Evolutionary conservation across 1,140 invertebrate genomes (phyloP).

Genomic region (Ips typographus): DNA sequence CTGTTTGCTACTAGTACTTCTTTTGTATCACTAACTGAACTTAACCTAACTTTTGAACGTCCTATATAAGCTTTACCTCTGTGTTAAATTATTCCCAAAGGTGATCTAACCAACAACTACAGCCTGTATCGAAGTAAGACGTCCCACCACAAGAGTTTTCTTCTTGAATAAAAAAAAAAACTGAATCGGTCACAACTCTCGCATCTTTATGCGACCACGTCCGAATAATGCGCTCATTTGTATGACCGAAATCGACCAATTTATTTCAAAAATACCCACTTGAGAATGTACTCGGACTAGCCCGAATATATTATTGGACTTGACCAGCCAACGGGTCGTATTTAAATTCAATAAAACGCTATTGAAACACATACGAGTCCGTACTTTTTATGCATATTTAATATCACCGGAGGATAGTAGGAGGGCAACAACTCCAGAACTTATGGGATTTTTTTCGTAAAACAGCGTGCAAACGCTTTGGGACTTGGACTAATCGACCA

Average conservation of each 20-base stretch:
- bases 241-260: constrained; percentile 17
- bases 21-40: no score
- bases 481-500: background rate
- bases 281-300: constrained; percentile 11
- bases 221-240: constrained; percentile 15
- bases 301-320: constrained; percentile 10
- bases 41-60: no score
- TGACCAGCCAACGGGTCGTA: background rate
- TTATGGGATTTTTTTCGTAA: no score
- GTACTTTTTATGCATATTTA: constrained; percentile 3
- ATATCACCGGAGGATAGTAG: background rate
- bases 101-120: no score
- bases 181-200: background rate
- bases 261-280: constrained; percentile 20
- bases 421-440: background rate
- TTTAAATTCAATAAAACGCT: constrained; percentile 24
- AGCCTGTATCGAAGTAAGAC: no score
- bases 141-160: no score
- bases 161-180: background rate
- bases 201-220: constrained; percentile 11
- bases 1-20: no score
- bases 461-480: no score
- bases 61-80: no score
- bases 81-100: no score
- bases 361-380: constrained; percentile 14